Base-by-base conservation (phyloP, 2,797 vertebrate species). In the Serranus cabrilla region DNA sequence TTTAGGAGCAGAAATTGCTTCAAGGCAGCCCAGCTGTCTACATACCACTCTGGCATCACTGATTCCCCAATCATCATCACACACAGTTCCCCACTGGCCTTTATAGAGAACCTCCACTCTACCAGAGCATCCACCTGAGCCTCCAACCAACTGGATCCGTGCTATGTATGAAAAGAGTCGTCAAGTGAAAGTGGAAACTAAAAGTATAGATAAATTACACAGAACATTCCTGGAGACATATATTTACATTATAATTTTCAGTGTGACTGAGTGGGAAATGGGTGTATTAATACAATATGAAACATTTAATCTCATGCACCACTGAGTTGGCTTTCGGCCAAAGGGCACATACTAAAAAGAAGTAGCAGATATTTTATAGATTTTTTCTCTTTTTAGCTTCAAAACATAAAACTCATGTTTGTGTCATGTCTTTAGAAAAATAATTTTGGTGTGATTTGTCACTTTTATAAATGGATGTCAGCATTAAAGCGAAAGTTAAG, bases 11-110 rank as follows among this genome's bases (percentile, higher is more conserved):
- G 81, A 82, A 20, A 93, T 20, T 0, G 91, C 91, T 42, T 80
- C 86, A 20, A 90, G 90, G 0, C 94, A 95, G 25, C 80, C 92
- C 7, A 93, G 55, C 61, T 95, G 92, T 58, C 73, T 80, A n/a
- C 94, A 95, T 5, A 94, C 90, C 34, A 95, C 93, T 25, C 83
- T 63, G 0, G 83, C 91, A 1, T 74, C 84, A 11, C 0, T 1
- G 17, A 93, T n/a, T 16, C 60, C 37, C 90, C 91, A 94, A 3
- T 87, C 87, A 14, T 94, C 88, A 18, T 92, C 90, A 65, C 94
- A 94, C 20, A 94, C 89, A 0, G 92, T 93, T 52, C 93, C 93
- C 93, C 93, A 94, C 45, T 81, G 45, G 79, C 87, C 54, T 80
- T 83, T 84, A 25, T 86, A 63, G 58, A 82, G 34, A 55, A 94